Conservation (phyloP, 2,888 invertebrate species). For the Lamellibrachia satsuma region DNA sequence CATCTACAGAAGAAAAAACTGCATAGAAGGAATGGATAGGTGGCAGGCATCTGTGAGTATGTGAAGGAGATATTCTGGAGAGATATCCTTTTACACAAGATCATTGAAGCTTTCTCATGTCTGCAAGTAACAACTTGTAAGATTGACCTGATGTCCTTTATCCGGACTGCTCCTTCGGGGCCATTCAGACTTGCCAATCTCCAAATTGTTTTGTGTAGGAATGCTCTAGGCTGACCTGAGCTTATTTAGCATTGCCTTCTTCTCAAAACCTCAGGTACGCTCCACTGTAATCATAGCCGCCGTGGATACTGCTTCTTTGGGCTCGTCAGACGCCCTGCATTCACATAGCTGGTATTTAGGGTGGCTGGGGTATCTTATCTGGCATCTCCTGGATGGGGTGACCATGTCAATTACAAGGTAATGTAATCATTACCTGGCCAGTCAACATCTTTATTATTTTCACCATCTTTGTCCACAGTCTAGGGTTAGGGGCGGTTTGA, state of each 20-base stretch:
- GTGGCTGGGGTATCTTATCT: neutral
- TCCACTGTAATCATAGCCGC: neutral
- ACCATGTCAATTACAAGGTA: neutral
- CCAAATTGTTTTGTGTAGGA: neutral
- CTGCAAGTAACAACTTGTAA: neutral
- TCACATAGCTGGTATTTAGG: neutral
- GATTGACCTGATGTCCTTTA: neutral
- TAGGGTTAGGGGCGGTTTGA: neutral
- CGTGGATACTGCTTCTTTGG: neutral
- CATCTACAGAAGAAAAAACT: neutral
- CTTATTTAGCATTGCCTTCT: neutral
- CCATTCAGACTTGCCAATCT: neutral
- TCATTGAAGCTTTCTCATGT: neutral
- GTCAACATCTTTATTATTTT: constrained; percentile 17
- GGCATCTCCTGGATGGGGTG: neutral
- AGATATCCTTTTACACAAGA: neutral
- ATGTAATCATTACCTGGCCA: constrained; percentile 17
- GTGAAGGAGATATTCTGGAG: neutral
- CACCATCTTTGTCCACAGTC: neutral
- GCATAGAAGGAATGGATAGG: neutral
- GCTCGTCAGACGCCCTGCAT: neutral
- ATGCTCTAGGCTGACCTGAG: neutral
- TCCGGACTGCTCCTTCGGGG: neutral
- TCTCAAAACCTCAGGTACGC: neutral
- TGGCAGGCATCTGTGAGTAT: neutral